Evolutionary conservation across 1,140 invertebrate genomes (phyloP), one percentile per base, ranked within the genome.

Genomic region (Orussus abietinus): DNA sequence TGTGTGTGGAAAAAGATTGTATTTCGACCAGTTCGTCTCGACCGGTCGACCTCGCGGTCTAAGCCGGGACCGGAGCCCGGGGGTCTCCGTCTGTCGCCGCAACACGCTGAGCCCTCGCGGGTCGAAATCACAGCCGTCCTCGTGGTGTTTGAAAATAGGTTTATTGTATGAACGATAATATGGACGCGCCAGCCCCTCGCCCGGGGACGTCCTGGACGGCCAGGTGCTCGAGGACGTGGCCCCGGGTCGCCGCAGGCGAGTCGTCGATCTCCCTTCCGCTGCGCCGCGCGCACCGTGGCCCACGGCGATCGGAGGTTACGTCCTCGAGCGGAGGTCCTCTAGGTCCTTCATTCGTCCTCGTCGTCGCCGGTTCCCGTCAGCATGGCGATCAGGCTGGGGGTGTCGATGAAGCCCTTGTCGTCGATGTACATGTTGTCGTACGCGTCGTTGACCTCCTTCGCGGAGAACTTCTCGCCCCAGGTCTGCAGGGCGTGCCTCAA

Each of bases 381-480:
- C 79, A 90, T 86, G 62, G 80, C 77, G 72, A 94, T 90, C 55
- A 95, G 85, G 64, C 85, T 85, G 46, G 75, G 77, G 66, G 92
- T 94, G 77, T 97, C 92, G 63, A 98, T 92, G 75, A 85, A 85
- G 64, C 92, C 90, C 58, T 88, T 88, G 66, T 89, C 88, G 70
- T 95, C 90, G 60, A 97, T 90, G 18, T 90, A 90, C 79, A 96
- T 91, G 72, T 94, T 89, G 72, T 96, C 93, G 74, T 86, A 96
- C 29, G 92, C 91, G 64, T 96, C 91, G 70, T 94, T 88, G 58
- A 93, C 86, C 75, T 98, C 94, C 64, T 91, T 85, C 59, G 82
- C 78, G 58, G 82, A 82, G 81, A 97, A 97, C 78, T 96, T 97
- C 68, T 98, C 94, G 56, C 95, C 94, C 83, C 88, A 97, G 72